A percentile compares a stretch with the other conserved stretches of the same genome.
phyloP scores from a whole-genome alignment of 2,797 vertebrate species.

The Ceyx erithaca region DNA sequence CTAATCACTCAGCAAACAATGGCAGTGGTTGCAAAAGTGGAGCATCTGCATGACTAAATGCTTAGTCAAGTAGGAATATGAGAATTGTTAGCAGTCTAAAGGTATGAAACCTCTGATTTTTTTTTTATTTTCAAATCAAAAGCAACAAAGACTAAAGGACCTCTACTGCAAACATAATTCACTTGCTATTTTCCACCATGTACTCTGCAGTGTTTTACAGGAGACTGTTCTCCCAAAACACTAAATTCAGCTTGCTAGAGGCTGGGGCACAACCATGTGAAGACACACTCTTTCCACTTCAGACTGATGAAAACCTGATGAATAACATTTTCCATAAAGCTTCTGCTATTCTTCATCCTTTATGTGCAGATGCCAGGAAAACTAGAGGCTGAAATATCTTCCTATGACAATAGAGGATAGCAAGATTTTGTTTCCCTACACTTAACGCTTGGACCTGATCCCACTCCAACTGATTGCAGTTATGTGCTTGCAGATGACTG shows the following conservation, averaged over 20 bases:
- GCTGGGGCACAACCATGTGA: not conserved
- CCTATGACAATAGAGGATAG: not conserved
- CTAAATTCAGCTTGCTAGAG: not conserved
- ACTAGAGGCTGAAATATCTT: not conserved
- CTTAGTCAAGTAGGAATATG: not conserved
- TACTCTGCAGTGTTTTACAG: not conserved
- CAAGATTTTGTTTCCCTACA: not conserved
- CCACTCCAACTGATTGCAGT: slow-evolving; percentile 6
- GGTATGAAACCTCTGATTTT: not conserved
- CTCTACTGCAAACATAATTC: not conserved
- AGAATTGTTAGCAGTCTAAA: not conserved
- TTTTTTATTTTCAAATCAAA: not conserved
- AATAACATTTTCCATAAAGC: not conserved
- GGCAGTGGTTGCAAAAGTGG: not conserved
- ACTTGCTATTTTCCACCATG: not conserved
- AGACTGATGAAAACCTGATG: not conserved
- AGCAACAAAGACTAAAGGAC: not conserved
- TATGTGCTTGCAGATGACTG: slow-evolving; percentile 14
- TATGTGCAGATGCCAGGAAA: not conserved
- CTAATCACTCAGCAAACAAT: not conserved
- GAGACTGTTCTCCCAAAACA: not conserved
- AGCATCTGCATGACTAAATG: not conserved
- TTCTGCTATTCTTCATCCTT: not conserved
- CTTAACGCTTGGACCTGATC: slow-evolving; percentile 21
- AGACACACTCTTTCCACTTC: not conserved